Conservation (phyloP, 1,140 invertebrate species). For the Dendrolimus punctatus region DNA sequence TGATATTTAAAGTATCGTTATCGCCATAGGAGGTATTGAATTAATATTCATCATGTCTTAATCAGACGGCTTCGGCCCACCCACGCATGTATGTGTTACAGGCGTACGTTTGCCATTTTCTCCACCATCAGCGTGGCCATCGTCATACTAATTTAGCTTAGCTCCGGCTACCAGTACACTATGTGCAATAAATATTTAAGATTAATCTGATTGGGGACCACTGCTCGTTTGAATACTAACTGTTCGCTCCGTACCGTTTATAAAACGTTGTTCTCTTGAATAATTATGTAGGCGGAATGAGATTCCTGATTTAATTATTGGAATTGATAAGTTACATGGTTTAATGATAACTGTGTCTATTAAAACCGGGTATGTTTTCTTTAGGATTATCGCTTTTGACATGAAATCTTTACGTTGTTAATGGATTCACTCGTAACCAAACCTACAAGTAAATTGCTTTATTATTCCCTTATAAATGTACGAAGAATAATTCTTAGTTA, state of each 20-base stretch:
- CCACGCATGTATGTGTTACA: constrained; percentile 36
- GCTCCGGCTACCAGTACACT: constrained; percentile 51
- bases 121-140: constrained; percentile 58
- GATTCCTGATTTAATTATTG: constrained; percentile 1
- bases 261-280: constrained; percentile 4
- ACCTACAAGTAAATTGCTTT: no score
- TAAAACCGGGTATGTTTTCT: no score
- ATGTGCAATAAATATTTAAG: constrained; percentile 72
- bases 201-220: constrained; percentile 63
- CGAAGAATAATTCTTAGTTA: no score
- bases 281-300: constrained; percentile 3
- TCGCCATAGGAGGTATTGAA: constrained; percentile 5
- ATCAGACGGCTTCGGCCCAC: constrained; percentile 54
- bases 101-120: constrained; percentile 48
- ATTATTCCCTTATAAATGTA: no score
- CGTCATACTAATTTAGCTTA: constrained; percentile 65
- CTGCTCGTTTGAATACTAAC: constrained; percentile 65
- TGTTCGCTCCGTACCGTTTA: constrained; percentile 17
- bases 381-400: no score
- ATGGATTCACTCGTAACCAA: no score
- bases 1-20: no score
- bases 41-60: constrained; percentile 62
- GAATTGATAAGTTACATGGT: no score
- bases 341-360: no score
- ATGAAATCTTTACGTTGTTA: no score